Percentiles rank a stretch among this genome's conserved stretches.
These are phyloP conservation scores for Drosophila eugracilis DNA, from an alignment of 1,140 invertebrate genomes.

Conservation along the genomic window DNA sequence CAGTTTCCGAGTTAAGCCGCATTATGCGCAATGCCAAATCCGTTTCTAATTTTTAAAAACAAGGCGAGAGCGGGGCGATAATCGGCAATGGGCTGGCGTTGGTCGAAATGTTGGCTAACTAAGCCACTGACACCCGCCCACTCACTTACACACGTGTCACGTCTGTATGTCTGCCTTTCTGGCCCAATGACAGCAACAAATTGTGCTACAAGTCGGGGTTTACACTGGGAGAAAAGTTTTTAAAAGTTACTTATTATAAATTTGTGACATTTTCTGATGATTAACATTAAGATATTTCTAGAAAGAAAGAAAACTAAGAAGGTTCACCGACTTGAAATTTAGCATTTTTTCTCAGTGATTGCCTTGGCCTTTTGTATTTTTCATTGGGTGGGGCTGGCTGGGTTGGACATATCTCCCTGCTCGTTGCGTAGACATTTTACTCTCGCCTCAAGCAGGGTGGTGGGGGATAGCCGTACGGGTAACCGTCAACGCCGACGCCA, in stretches of 20 bases:
- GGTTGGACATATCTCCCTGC: slow-evolving; percentile 27
- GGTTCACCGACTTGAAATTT: too few relatives aligned
- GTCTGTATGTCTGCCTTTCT: slow-evolving; percentile 31
- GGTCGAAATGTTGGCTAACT: slow-evolving; percentile 58
- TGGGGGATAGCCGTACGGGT: slow-evolving; percentile 14
- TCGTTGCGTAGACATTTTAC: slow-evolving; percentile 33
- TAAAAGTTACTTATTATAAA: too few relatives aligned
- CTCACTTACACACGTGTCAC: slow-evolving; percentile 69
- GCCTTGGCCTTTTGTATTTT: slow-evolving; percentile 3
- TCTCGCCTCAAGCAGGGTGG: slow-evolving; percentile 17
- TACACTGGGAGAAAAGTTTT: slow-evolving; percentile 8
- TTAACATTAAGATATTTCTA: too few relatives aligned
- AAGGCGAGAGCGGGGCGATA: slow-evolving; percentile 42
- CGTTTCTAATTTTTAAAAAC: slow-evolving; percentile 66
- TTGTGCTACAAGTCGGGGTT: slow-evolving; percentile 67
- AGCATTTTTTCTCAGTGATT: slow-evolving; percentile 15
- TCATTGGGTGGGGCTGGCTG: slow-evolving; percentile 11
- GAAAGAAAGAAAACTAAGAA: too few relatives aligned
- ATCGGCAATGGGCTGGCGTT: slow-evolving; percentile 56
- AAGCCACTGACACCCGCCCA: slow-evolving; percentile 64
- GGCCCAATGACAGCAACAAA: slow-evolving; percentile 79
- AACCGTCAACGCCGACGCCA: slow-evolving; percentile 72
- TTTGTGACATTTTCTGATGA: too few relatives aligned
- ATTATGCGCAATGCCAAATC: slow-evolving; percentile 68
- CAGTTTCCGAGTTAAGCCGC: slow-evolving; percentile 51